Percentiles rank a stretch among this genome's conserved stretches.
These are phyloP conservation scores for Mesochorus sp. DNA, from an alignment of 2,888 invertebrate species.

Conservation along the genomic window DNA sequence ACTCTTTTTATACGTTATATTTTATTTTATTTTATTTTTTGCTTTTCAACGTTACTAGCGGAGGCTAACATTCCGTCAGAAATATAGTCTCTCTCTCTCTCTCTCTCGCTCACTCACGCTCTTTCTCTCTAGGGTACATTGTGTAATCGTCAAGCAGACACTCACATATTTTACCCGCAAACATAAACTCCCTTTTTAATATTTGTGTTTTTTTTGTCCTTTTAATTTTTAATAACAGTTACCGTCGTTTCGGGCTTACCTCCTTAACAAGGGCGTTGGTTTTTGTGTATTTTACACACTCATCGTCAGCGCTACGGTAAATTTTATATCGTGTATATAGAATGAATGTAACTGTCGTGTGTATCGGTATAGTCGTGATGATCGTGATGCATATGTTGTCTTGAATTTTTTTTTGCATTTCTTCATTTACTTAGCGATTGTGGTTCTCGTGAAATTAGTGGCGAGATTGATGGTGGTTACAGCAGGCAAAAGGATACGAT, in stretches of 20 bases:
- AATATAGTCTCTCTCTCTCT: conserved; percentile 67
- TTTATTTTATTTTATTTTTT: conserved; percentile 21
- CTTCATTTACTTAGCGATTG: conserved; percentile 58
- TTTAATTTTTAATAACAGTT: conserved; percentile 78
- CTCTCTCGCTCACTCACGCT: no score
- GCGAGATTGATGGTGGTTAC: conserved; percentile 70
- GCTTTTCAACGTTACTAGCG: conserved; percentile 36
- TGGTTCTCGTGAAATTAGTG: conserved; percentile 65
- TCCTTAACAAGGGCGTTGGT: conserved; percentile 78
- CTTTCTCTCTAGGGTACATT: conserved; percentile 69
- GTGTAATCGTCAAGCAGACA: conserved; percentile 80
- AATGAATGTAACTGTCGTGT: conserved; percentile 62
- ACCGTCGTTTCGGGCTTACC: conserved; percentile 77
- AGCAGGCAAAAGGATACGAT: conserved; percentile 76
- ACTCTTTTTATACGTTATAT: conserved; percentile 17
- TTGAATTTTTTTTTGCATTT: conserved; percentile 64
- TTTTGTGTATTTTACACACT: conserved; percentile 79
- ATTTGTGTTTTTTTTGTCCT: conserved; percentile 17
- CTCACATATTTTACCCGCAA: conserved; percentile 77
- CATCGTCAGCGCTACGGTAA: conserved; percentile 63
- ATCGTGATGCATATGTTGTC: conserved; percentile 35
- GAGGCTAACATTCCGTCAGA: conserved; percentile 63
- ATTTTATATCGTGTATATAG: conserved; percentile 50
- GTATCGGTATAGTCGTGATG: conserved; percentile 47
- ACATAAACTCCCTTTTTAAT: conserved; percentile 72